Evolutionary conservation across 2,113 vertebrate species (phyloP), one percentile per base, ranked within the genome.

Genomic region (Triplophysa dalaica): DNA sequence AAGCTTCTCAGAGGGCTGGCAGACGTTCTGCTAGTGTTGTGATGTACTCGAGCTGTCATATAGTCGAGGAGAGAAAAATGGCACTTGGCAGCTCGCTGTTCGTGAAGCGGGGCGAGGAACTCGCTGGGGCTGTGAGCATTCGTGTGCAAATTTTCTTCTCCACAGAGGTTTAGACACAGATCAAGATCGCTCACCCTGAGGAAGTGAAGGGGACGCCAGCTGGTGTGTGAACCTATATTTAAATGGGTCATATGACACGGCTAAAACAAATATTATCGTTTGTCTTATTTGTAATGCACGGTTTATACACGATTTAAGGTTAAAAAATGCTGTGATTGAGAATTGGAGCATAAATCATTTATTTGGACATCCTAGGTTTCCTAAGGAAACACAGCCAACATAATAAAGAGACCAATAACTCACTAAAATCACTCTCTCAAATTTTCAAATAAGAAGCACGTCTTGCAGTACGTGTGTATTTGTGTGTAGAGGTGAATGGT

Each of bases 11-110:
- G 29, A 73, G 70, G n/a, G 29, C 52, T 38, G 29, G 52, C 26
- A 58, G 52, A n/a, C 7, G 11, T 52, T 17, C 22, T 33, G 68
- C 24, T 10, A 56, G 68, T 29, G 19, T 60, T 22, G 29, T 22
- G 52, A 58, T 73, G 70, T 21, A 73, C 52, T 19, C 11, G 56
- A 60, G 29, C 26, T 73, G 52, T 73, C 29, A 72, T 72, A 14
- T 12, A 58, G 21, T 62, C 19, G 21, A 62, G 33, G 13, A 60
- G 72, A 43, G 29, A 62, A 21, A 75, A 21, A 75, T 75, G 58
- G 33, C 24, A 24, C 26, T 58, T 75, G 72, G 24, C 72, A 75
- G 58, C 21, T 75, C 38, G 21, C 6, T 62, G 72, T 41, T 45
- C 21, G 22, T 26, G 72, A 58, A 62, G 38, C n/a, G 62, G 21